Percentiles rank a stretch among this genome's conserved stretches.
These are phyloP conservation scores for Andinoacara biseriatus DNA, from an alignment of 2,113 vertebrate genomes.

Conservation along the genomic window DNA sequence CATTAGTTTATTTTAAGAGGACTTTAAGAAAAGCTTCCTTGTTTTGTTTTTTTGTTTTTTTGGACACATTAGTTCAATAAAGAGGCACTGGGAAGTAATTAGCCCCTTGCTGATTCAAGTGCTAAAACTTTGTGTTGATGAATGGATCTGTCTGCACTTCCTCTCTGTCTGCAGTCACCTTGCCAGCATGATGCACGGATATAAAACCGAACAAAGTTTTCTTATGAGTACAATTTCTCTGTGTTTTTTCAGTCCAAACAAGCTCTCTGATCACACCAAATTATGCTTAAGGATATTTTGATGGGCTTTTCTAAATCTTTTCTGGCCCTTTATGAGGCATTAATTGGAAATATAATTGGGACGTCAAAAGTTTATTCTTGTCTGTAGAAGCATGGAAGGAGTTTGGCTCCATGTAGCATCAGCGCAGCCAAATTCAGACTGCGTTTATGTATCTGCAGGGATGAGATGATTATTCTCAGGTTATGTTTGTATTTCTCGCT, in stretches of 20 bases:
- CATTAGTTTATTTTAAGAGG: background rate
- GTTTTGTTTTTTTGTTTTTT: background rate
- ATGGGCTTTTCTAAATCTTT: slow-evolving; percentile 5
- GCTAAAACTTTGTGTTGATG: slow-evolving; percentile 38
- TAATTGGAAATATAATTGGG: slow-evolving; percentile 2
- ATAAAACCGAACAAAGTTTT: background rate
- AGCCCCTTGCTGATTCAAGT: slow-evolving; percentile 51
- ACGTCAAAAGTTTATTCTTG: slow-evolving; percentile 7
- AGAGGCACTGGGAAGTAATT: slow-evolving; percentile 48
- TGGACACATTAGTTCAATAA: slow-evolving; percentile 27
- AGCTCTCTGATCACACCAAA: background rate
- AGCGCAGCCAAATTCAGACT: background rate
- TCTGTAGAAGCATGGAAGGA: background rate
- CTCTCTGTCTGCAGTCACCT: slow-evolving; percentile 18
- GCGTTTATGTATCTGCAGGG: background rate
- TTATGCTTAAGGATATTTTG: slow-evolving; percentile 8
- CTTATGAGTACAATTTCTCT: no score
- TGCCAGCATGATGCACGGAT: background rate
- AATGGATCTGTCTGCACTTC: slow-evolving; percentile 42
- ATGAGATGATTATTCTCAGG: slow-evolving; percentile 4
- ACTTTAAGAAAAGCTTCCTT: slow-evolving; percentile 15
- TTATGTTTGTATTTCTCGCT: background rate
- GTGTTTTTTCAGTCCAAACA: slow-evolving; percentile 1
- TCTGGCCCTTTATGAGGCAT: background rate
- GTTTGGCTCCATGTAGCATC: background rate